Base-by-base conservation (phyloP, 2,113 vertebrate species). In the Capra hircus region DNA sequence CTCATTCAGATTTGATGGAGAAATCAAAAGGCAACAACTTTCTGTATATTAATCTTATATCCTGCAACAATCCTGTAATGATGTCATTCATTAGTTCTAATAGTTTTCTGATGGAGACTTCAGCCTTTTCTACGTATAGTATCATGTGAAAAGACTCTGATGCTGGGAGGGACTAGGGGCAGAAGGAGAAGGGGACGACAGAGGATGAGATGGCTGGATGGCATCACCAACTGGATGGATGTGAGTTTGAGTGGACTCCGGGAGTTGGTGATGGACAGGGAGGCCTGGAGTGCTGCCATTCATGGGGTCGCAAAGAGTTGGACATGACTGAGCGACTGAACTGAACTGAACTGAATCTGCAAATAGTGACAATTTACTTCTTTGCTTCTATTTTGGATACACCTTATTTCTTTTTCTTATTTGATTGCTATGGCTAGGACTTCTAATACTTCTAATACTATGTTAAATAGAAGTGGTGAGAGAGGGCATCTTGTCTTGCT, bases 161-260 rank as follows among this genome's bases (percentile, higher is more conserved):
- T 59, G 57, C 25, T 59, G 57, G 25, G 57, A 59, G 25, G 10
- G 25, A 59, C 25, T 12, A 59, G 57, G 57, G 10, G 11, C 57
- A 59, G 57, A 4, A 59, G 25, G 25, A 59, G 25, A 59, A 27
- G 25, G 25, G 25, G 25, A 59, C 10, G 0, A 28, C 25, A 59
- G 57, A 59, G 25, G 57, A 59, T 59, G 57, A 59, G 57, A 28
- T 59, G 57, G 57, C 57, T 59, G 57, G 57, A 59, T 12, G 25
- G 57, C 4, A 27, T 59, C 25, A 28, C 25, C 1, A 1, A 59
- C 57, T 59, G 0, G 0, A 27, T 27, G 25, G 25, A 59, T 5
- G 25, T 59, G 57, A 59, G 25, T 59, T 12, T 59, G 57, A 59
- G 57, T 59, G 25, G 1, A 59, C 25, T 59, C 25, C 0, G 4